Evolutionary conservation across 2,888 invertebrate genomes (phyloP).

Genomic region (Druceiella hillmani): DNA sequence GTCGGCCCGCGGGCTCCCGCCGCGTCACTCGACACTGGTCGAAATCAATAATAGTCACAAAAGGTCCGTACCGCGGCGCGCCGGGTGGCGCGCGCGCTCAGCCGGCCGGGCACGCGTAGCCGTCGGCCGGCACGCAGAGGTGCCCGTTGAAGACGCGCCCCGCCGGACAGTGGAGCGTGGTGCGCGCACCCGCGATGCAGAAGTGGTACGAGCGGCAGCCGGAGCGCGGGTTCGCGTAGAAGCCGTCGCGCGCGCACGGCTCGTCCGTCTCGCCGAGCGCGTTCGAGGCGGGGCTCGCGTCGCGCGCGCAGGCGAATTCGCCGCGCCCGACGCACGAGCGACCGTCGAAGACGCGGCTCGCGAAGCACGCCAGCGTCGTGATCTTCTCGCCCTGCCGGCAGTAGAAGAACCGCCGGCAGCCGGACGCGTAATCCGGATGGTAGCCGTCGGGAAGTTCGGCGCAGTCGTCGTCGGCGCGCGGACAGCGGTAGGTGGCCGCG

Average conservation of each 20-base stretch:
- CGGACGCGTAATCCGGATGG: constrained; percentile 49
- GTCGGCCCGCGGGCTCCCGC: too few relatives aligned
- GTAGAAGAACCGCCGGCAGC: constrained; percentile 54
- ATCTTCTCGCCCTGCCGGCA: constrained; percentile 52
- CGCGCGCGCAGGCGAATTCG: constrained; percentile 40
- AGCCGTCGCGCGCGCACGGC: constrained; percentile 46
- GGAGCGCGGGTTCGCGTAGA: constrained; percentile 47
- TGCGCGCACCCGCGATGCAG: constrained; percentile 50
- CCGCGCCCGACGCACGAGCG: constrained; percentile 46
- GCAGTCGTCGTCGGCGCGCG: constrained; percentile 43
- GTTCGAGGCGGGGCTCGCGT: constrained; percentile 29
- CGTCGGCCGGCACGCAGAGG: constrained; percentile 43
- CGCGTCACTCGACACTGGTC: too few relatives aligned
- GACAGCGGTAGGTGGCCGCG: constrained; percentile 33
- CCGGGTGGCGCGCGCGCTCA: constrained; percentile 6
- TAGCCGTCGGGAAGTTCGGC: constrained; percentile 49
- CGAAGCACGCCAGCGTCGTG: constrained; percentile 50
- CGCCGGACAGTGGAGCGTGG: constrained; percentile 42
- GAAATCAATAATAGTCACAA: too few relatives aligned
- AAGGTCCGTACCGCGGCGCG: not conserved
- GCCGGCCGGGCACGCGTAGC: constrained; percentile 48
- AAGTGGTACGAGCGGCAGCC: constrained; percentile 52
- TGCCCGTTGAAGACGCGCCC: constrained; percentile 54
- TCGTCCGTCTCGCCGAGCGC: constrained; percentile 29
- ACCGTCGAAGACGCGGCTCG: constrained; percentile 54